Evolutionary conservation across 2,797 vertebrate species (phyloP), one percentile per base, ranked within the genome.

Genomic region (Tangara arthus): DNA sequence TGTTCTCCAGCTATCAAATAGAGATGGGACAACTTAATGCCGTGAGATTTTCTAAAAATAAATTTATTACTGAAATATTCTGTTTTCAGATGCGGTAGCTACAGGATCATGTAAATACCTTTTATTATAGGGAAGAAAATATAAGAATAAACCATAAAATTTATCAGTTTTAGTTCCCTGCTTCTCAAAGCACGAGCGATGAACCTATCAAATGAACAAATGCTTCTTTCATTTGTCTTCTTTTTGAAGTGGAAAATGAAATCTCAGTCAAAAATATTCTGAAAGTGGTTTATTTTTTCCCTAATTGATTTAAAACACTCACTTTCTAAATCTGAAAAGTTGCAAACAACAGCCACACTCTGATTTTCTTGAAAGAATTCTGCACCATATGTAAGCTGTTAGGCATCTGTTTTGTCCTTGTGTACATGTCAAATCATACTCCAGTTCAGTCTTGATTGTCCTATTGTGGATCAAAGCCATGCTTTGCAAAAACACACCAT

Each of bases 371-470:
- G 52, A 91, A 95, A 94, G 83, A 87, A 90, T 87, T 89, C 86
- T 87, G 57, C 78, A 91, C 88, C 92, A 95, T 94, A 92, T 95
- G 94, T 87, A 92, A 97, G 83, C 87, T 94, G 93, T 95, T 95
- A 94, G 73, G 84, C 96, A 97, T 95, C 94, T 95, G 94, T 93
- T 96, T 96, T 95, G 83, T 92, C 90, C 92, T 93, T 90, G 92
- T 87, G 90, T 95, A 95, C 75, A 92, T 94, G 96, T 97, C 93
- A 96, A 96, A 97, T 96, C 93, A 93, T 82, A 69, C 80, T 81
- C 66, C 55, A 86, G 91, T 94, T 96, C 88, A 95, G 59, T 52
- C 94, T 92, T 96, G 95, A 97, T 97, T 97, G 94, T 96, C 90
- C 92, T 89, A 93, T 95, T 96, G 86, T 95, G 95, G 90, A 94